These are phyloP conservation scores for Ammospiza maritima DNA, from an alignment of 2,797 vertebrate species.

Conservation along the genomic window DNA sequence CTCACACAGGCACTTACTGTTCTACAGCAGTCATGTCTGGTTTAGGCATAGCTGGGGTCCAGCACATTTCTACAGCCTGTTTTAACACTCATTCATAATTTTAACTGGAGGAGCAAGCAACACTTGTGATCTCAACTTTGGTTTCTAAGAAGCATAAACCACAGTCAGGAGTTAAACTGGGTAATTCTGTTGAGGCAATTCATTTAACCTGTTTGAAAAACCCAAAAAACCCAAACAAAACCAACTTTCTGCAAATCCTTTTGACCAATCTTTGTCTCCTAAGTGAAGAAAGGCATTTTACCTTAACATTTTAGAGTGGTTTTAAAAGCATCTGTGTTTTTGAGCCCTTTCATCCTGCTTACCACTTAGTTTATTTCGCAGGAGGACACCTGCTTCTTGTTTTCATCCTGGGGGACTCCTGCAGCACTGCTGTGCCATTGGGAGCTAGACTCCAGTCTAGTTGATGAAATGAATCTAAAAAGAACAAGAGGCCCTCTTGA, in stretches of 20 bases:
- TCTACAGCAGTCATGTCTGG: background rate
- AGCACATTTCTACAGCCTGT: background rate
- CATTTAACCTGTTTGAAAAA: background rate
- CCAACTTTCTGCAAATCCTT: background rate
- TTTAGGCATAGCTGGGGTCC: background rate
- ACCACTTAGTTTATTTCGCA: background rate
- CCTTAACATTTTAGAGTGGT: background rate
- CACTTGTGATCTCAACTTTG: background rate
- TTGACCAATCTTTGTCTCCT: background rate
- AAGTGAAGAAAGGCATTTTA: background rate
- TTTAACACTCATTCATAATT: background rate
- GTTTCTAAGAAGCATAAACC: background rate
- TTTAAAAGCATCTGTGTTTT: background rate
- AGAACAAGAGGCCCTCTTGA: background rate
- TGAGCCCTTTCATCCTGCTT: background rate
- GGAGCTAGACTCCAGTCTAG: background rate
- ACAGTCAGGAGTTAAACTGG: background rate
- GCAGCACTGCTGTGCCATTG: background rate
- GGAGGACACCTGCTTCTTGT: background rate
- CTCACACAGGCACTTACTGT: background rate
- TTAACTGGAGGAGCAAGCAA: background rate
- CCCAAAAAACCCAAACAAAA: rapidly evolving
- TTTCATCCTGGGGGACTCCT: background rate
- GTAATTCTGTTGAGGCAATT: background rate
- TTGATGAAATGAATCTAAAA: background rate